Conservation (phyloP, 1,140 invertebrate species). For the Pinna nobilis region DNA sequence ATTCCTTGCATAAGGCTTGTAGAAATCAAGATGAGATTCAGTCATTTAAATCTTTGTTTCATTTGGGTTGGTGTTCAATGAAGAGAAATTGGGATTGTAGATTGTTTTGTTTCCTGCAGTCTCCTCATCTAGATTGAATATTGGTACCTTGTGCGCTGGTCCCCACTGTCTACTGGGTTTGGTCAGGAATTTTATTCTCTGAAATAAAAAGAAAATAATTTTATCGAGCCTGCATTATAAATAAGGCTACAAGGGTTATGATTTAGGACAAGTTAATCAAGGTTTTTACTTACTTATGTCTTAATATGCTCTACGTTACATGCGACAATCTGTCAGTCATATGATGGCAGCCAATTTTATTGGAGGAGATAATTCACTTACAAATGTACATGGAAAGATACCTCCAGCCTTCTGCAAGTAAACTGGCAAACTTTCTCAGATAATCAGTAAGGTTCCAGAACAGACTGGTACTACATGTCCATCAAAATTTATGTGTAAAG, state of each 20-base stretch:
- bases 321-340: too few species aligned
- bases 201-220: slow-evolving; percentile 32
- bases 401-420: too few species aligned
- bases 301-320: too few species aligned
- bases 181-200: slow-evolving; percentile 61
- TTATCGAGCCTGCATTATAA: background rate
- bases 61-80: background rate
- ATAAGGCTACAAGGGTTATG: background rate
- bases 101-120: slow-evolving; percentile 1
- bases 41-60: slow-evolving; percentile 12
- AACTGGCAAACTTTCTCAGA: too few species aligned
- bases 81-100: slow-evolving; percentile 8
- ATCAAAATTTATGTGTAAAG: too few species aligned
- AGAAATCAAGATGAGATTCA: too few species aligned
- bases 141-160: slow-evolving; percentile 66
- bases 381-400: too few species aligned
- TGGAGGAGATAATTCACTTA: too few species aligned
- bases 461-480: background rate
- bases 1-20: too few species aligned
- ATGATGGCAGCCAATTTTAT: too few species aligned
- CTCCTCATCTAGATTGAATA: slow-evolving; percentile 29
- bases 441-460: too few species aligned
- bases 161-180: slow-evolving; percentile 62
- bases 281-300: background rate
- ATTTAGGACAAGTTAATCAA: background rate